Conservation (phyloP, 2,797 vertebrate species). For the Anomalospiza imberbis region DNA sequence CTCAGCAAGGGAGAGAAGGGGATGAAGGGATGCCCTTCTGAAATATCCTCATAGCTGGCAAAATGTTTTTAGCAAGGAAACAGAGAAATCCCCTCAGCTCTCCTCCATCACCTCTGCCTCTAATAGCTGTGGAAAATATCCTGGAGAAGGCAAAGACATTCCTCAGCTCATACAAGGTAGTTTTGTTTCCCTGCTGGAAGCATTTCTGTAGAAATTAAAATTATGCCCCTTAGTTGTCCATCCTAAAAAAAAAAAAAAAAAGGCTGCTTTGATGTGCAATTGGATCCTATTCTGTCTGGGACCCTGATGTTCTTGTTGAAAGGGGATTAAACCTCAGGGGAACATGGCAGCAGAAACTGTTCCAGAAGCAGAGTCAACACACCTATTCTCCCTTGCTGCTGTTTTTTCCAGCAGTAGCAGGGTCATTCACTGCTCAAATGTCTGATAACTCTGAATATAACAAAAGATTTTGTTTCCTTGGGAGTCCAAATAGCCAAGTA, state of each 20-base stretch:
- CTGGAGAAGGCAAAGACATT: constrained; percentile 33
- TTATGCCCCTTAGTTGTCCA: constrained; percentile 14
- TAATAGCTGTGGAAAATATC: constrained; percentile 20
- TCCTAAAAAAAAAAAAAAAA: not conserved
- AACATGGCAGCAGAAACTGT: not conserved
- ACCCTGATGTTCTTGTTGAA: constrained; percentile 24
- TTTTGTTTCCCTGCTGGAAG: constrained; percentile 32
- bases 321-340: not conserved
- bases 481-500: constrained; percentile 39
- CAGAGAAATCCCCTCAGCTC: not conserved
- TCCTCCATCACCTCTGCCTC: not conserved
- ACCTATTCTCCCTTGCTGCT: constrained; percentile 11
- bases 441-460: constrained; percentile 46
- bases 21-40: not conserved
- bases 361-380: constrained; percentile 20
- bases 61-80: not conserved
- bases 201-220: constrained; percentile 58
- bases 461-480: constrained; percentile 33
- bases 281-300: constrained; percentile 42
- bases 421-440: constrained; percentile 31
- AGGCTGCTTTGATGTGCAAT: constrained; percentile 55
- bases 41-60: not conserved
- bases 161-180: constrained; percentile 9
- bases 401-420: not conserved
- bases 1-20: not conserved